A percentile compares a stretch with the other conserved stretches of the same genome.
Evolutionary conservation across 1,140 invertebrate genomes (phyloP).

Genomic region (Bathynomus jamesi): DNA sequence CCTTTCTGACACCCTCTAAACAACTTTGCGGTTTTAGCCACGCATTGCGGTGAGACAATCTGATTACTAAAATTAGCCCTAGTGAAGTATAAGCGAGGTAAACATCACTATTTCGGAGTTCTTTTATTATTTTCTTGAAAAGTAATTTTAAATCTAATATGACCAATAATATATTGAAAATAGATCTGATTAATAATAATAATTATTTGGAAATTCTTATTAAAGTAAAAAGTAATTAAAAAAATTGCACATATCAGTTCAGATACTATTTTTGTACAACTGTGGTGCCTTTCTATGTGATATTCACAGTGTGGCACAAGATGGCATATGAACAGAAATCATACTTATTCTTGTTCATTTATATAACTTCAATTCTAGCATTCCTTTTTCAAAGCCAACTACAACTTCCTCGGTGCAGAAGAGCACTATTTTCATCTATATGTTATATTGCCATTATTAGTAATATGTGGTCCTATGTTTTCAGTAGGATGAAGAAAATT

Average conservation of each 20-base stretch:
- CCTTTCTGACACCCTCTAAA: background rate
- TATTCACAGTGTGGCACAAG: constrained; percentile 37
- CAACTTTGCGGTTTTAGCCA: background rate
- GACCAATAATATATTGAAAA: too few relatives aligned
- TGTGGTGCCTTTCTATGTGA: constrained; percentile 38
- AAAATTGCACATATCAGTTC: constrained; percentile 33
- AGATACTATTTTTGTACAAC: constrained; percentile 38
- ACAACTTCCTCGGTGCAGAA: constrained; percentile 37
- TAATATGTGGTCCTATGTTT: too few relatives aligned
- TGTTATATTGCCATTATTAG: too few relatives aligned
- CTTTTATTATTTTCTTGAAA: too few relatives aligned
- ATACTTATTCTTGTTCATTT: background rate
- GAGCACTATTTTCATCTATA: constrained; percentile 37
- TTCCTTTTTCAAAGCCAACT: constrained; percentile 20
- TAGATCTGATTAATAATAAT: too few relatives aligned
- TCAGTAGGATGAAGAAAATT: too few relatives aligned
- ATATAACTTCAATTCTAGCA: background rate
- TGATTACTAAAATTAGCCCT: constrained; percentile 8
- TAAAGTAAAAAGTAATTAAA: background rate
- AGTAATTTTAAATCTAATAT: constrained; percentile 34
- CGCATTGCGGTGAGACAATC: constrained; percentile 17
- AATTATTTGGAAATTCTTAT: too few relatives aligned
- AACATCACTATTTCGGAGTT: background rate
- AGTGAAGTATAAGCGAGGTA: constrained; percentile 5
- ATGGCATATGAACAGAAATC: background rate